Evolutionary conservation across 2,797 vertebrate genomes (phyloP).

Genomic region (Poecilia velifera): DNA sequence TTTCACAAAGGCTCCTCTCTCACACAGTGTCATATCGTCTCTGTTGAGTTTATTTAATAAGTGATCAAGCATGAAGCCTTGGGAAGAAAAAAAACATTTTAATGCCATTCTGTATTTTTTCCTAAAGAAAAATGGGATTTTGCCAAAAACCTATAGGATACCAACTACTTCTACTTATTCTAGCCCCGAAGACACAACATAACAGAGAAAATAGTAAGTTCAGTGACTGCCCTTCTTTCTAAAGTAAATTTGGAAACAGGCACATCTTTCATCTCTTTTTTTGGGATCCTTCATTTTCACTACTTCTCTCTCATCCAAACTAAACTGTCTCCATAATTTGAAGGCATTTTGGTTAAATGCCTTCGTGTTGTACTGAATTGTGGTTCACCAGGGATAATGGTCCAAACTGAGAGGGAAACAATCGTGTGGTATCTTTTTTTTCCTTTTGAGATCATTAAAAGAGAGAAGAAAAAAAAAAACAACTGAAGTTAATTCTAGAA

Average conservation of each 20-base stretch:
- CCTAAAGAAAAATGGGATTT: neutral
- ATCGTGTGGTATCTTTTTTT: conserved; percentile 53
- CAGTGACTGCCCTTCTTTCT: neutral
- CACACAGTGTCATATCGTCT: neutral
- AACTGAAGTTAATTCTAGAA: conserved; percentile 25
- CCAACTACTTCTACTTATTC: neutral
- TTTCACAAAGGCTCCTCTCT: neutral
- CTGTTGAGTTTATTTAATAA: neutral
- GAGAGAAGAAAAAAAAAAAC: conserved; percentile 8
- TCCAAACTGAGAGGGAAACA: conserved; percentile 55
- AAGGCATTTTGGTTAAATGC: conserved; percentile 57
- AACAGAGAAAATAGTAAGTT: neutral
- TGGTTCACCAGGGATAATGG: conserved; percentile 62
- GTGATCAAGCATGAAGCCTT: neutral
- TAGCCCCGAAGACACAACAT: neutral
- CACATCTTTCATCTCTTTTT: conserved; percentile 12
- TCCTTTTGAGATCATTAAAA: conserved; percentile 49
- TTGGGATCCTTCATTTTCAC: neutral
- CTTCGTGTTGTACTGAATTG: conserved; percentile 61
- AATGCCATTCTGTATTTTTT: neutral
- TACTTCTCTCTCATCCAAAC: conserved; percentile 25
- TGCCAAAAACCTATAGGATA: neutral
- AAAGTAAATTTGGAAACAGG: conserved; percentile 23
- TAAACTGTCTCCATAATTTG: conserved; percentile 33
- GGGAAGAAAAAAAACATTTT: neutral